A percentile compares a stretch with the other conserved stretches of the same genome.
These are phyloP conservation scores for Drosophila anceps DNA, from an alignment of 2,888 invertebrate genomes.

Conservation along the genomic window DNA sequence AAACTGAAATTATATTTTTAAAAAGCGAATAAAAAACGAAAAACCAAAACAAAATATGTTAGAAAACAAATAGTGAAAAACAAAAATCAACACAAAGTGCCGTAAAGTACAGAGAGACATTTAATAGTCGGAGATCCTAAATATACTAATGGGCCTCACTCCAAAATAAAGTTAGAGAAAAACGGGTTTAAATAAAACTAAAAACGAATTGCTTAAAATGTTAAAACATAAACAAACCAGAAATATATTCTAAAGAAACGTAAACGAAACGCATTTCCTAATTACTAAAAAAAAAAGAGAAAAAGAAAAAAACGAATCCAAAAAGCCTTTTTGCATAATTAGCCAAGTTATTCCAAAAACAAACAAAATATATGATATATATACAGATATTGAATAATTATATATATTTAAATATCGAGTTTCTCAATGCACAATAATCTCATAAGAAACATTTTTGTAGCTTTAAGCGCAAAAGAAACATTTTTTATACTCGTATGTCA, in stretches of 20 bases:
- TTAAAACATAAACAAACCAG: not conserved
- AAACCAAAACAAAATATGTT: conserved; percentile 5
- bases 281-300: not conserved
- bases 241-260: conserved; percentile 7
- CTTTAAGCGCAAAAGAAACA: conserved; percentile 41
- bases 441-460: conserved; percentile 39
- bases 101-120: conserved; percentile 40
- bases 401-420: conserved; percentile 22
- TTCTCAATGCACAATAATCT: conserved; percentile 51
- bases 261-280: conserved; percentile 17
- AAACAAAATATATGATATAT: conserved; percentile 7
- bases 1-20: conserved; percentile 39
- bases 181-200: conserved; percentile 16
- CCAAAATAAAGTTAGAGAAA: not conserved
- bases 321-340: conserved; percentile 11
- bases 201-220: not conserved
- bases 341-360: conserved; percentile 18
- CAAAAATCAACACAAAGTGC: conserved; percentile 20
- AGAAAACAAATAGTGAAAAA: not conserved
- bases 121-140: conserved; percentile 22
- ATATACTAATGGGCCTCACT: not conserved
- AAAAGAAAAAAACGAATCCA: not conserved
- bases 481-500: conserved; percentile 56
- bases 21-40: conserved; percentile 25
- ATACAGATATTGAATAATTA: conserved; percentile 9